Evolutionary conservation across 2,888 invertebrate genomes (phyloP), one percentile per base, ranked within the genome.

Genomic region (Onchidella celtica): DNA sequence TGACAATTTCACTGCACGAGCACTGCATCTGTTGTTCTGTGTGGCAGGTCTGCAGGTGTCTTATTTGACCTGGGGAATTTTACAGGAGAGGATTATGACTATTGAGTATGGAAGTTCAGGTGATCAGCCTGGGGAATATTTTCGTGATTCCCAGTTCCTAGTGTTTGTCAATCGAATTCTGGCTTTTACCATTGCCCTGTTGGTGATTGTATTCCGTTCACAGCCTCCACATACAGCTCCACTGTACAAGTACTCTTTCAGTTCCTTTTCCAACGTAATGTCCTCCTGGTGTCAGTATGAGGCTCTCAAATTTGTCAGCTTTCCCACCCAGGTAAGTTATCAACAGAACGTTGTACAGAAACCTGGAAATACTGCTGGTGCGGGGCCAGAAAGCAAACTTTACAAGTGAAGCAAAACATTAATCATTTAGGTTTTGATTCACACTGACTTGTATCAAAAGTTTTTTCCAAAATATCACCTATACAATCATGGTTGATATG

Each of bases 221-320:
- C 92, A 92, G 84, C 92, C 92, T 3, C 84, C 85, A 6, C 96
- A 97, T 90, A 95, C 95, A 34, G 97, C 97, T 77, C 99, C 99
- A 0, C 94, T 98, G 17, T 98, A 97, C 94, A 97, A 98, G 94
- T 99, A 98, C 94, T 96, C 97, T 0, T 99, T 96, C 94, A 98
- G 98, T 91, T 97, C 99, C 3, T 96, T 99, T 90, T 98, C 98
- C 24, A 99, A 99, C 93, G 97, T 99, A 86, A 95, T 99, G 95
- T 98, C 98, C 92, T 98, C 98, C 70, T 99, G 99, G 99, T 99
- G 98, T 94, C 99, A 99, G 94, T 99, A 99, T 93, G 99, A 99
- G 94, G 99, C 99, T 32, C 95, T 99, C 68, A 99, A 99, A 93
- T 99, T 97, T 93, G 98, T 99, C 90, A 98, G 97, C 91, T 99